phyloP scores from a whole-genome alignment of 2,797 vertebrate species.

The Amblyraja radiata region DNA sequence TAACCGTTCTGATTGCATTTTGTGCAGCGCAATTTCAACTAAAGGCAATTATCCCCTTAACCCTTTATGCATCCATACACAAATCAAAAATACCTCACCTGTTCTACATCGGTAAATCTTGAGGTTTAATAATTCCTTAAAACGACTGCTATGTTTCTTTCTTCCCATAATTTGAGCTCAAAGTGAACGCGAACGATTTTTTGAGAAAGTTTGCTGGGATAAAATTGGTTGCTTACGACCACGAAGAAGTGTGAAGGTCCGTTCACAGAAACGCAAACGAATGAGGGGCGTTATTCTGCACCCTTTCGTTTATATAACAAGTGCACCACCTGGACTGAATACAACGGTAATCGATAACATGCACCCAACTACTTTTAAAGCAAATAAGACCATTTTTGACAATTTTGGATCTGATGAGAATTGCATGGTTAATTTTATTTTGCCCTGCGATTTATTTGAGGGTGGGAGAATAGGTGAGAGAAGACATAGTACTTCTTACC shows the following conservation, averaged over 20 bases:
- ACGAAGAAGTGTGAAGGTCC: neutral
- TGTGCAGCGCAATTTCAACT: neutral
- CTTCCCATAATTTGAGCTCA: too few species aligned
- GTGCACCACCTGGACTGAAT: neutral
- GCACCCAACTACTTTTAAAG: neutral
- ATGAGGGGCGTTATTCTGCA: neutral
- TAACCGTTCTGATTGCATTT: neutral
- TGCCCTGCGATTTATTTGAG: neutral
- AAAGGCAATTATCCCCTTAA: neutral
- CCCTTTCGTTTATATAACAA: slow-evolving; percentile 11
- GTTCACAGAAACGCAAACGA: neutral
- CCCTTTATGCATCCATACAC: too few species aligned
- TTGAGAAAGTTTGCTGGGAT: neutral
- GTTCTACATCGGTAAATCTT: neutral
- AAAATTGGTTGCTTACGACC: neutral
- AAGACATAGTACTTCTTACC: slow-evolving; percentile 21
- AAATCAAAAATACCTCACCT: neutral
- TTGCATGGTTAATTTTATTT: neutral
- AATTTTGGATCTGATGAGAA: neutral
- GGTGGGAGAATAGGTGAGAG: too few species aligned
- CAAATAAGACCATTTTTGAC: neutral
- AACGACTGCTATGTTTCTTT: neutral
- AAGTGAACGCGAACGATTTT: neutral
- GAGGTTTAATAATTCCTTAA: neutral
- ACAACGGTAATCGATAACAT: neutral